These are phyloP conservation scores for Ganaspis brasiliensis DNA, from an alignment of 2,888 invertebrate species.

Conservation along the genomic window DNA sequence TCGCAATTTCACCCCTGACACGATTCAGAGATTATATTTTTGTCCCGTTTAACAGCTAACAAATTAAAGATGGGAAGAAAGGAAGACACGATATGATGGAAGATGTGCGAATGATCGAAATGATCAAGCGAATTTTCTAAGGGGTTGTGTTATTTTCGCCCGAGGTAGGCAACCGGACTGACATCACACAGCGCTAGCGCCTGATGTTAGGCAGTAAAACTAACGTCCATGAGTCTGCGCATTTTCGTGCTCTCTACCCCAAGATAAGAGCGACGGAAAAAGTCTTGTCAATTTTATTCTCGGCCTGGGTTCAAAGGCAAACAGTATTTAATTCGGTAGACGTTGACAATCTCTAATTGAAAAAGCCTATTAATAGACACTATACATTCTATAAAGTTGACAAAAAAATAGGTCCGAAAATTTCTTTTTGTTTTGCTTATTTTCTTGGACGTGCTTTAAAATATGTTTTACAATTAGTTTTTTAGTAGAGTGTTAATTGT, in stretches of 20 bases:
- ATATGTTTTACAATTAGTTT: too few species aligned
- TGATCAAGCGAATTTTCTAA: slow-evolving; percentile 50
- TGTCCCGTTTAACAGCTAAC: too few species aligned
- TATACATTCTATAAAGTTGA: too few species aligned
- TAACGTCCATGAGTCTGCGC: slow-evolving; percentile 60
- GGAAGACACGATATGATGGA: slow-evolving; percentile 34
- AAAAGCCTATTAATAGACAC: neutral
- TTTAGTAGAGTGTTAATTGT: too few species aligned
- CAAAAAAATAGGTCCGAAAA: too few species aligned
- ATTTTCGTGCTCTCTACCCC: slow-evolving; percentile 41
- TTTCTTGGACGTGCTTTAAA: too few species aligned
- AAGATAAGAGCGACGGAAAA: slow-evolving; percentile 39
- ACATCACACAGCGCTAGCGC: slow-evolving; percentile 64
- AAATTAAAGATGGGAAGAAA: too few species aligned
- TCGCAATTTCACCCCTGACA: neutral
- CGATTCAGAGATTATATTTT: too few species aligned
- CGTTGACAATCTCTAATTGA: neutral
- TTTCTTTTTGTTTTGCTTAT: too few species aligned
- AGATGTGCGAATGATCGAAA: slow-evolving; percentile 44
- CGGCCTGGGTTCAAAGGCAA: too few species aligned
- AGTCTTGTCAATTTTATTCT: neutral
- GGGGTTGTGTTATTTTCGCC: slow-evolving; percentile 66
- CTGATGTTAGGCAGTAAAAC: slow-evolving; percentile 63
- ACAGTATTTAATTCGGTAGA: neutral
- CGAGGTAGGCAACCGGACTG: slow-evolving; percentile 73